Percentiles rank a stretch among this genome's conserved stretches.
Evolutionary conservation across 2,888 invertebrate species (phyloP).

Genomic region (Plagodis pulveraria): DNA sequence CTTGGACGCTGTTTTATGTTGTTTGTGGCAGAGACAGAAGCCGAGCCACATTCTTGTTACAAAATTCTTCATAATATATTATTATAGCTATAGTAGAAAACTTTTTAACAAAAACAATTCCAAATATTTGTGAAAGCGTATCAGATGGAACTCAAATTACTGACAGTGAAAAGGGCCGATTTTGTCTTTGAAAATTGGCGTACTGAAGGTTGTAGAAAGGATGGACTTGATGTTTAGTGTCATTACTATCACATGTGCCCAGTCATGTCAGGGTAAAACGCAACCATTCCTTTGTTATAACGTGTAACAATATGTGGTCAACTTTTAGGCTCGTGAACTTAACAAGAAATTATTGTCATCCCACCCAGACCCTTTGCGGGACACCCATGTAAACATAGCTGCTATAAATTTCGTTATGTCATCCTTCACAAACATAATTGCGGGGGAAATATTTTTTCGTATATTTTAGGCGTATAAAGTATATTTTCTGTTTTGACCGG

Average conservation of each 20-base stretch:
- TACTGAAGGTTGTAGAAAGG: too few relatives aligned
- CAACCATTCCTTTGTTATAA: constrained; percentile 58
- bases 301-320: constrained; percentile 55
- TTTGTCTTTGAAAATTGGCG: constrained; percentile 44
- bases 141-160: too few relatives aligned
- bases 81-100: too few relatives aligned
- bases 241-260: constrained; percentile 52
- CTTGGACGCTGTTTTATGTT: too few relatives aligned
- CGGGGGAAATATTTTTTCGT: constrained; percentile 15
- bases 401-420: constrained; percentile 14
- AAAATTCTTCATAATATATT: too few relatives aligned
- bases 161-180: constrained; percentile 46
- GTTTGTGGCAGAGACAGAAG: too few relatives aligned
- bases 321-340: constrained; percentile 54
- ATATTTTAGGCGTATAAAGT: constrained; percentile 5
- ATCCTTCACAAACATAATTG: constrained; percentile 17
- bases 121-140: too few relatives aligned
- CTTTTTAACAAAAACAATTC: too few relatives aligned
- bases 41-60: too few relatives aligned
- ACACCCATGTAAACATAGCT: constrained; percentile 10
- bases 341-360: constrained; percentile 50
- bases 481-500: constrained; percentile 8
- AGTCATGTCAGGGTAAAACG: constrained; percentile 56
- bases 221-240: too few relatives aligned
- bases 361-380: constrained; percentile 24